Evolutionary conservation across 2,113 vertebrate species (phyloP).

Genomic region (Sterrhoptilus dennistouni): DNA sequence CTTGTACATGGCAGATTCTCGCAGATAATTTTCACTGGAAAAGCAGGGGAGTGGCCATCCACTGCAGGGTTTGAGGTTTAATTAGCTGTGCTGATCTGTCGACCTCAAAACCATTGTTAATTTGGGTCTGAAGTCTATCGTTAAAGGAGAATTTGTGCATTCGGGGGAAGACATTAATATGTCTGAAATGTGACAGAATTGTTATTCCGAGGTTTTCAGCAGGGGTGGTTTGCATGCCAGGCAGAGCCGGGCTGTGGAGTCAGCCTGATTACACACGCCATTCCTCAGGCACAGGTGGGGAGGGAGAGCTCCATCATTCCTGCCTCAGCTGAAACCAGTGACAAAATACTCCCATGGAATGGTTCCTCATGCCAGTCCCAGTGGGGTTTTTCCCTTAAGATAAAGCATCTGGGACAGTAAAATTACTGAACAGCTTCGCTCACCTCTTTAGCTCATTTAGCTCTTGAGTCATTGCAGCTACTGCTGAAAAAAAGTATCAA

Average conservation of each 20-base stretch:
- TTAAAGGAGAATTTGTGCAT: neutral
- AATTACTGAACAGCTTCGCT: neutral
- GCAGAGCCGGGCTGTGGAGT: neutral
- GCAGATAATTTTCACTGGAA: neutral
- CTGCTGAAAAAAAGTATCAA: neutral
- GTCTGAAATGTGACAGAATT: neutral
- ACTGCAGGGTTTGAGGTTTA: neutral
- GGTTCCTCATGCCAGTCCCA: neutral
- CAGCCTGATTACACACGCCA: neutral
- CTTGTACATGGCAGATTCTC: neutral
- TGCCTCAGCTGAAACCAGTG: neutral
- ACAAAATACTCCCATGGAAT: neutral
- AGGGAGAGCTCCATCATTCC: neutral
- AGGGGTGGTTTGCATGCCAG: neutral
- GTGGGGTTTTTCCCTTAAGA: neutral
- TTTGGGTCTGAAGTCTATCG: neutral
- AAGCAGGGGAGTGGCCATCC: neutral
- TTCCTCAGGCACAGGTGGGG: neutral
- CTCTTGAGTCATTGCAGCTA: neutral
- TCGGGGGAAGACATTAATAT: neutral
- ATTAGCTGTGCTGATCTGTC: neutral
- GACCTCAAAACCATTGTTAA: neutral
- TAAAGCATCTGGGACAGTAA: neutral
- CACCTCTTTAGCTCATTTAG: neutral
- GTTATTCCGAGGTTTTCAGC: neutral